Evolutionary conservation across 2,797 vertebrate genomes (phyloP).

Genomic region (Pangasius macronema): DNA sequence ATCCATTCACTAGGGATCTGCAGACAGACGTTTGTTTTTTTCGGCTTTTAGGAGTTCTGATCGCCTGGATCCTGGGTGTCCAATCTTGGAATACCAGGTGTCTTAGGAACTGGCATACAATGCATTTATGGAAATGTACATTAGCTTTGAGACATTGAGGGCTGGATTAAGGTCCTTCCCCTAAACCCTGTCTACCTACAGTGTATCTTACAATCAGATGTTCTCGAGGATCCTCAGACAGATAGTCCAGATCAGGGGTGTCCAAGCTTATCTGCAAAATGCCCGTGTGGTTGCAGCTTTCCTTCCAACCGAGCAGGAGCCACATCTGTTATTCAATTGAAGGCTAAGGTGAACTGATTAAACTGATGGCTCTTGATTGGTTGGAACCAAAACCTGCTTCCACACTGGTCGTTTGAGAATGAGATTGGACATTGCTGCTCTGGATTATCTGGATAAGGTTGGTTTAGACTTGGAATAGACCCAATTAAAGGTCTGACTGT

Average conservation of each 20-base stretch:
- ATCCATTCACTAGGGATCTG: neutral
- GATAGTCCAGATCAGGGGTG: neutral
- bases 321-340: neutral
- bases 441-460: constrained; percentile 4
- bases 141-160: no score
- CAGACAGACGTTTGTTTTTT: neutral
- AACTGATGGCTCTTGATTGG: neutral
- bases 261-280: neutral
- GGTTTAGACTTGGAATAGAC: neutral
- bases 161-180: no score
- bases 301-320: neutral
- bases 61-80: neutral
- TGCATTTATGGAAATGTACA: neutral
- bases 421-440: neutral
- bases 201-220: neutral
- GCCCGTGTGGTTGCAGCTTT: neutral
- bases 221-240: no score
- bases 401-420: neutral
- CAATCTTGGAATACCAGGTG: neutral
- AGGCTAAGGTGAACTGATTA: neutral
- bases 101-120: neutral
- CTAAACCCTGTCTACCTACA: neutral
- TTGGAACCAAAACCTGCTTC: neutral
- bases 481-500: neutral
- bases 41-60: neutral